Base-by-base conservation (phyloP, 2,888 invertebrate genomes). In the Patella pellucida region DNA sequence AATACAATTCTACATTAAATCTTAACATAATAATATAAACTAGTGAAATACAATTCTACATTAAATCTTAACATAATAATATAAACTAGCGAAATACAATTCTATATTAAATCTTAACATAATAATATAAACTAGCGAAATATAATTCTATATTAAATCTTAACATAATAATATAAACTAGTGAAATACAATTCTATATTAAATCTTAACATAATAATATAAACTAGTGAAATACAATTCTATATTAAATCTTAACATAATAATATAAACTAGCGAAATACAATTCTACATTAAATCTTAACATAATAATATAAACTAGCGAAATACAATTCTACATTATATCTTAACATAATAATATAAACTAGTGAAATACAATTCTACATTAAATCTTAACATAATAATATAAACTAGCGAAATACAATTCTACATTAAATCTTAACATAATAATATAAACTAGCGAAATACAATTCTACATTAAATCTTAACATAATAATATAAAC, bases 291-390 rank as follows among this genome's bases (percentile, higher is more conserved):
- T 41, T 41, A 41, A 41, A 41, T 41, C 41, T 41, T 41, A 41
- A 41, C 41, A 41, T 41, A 41, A 41, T 41, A n/a, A n/a, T n/a
- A n/a, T n/a, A n/a, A n/a, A n/a, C n/a, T n/a, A 86, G 84, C 67
- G 89, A 89, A 71, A 82, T 90, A n/a, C 76, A 81, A 7, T 88
- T 89, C 82, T 89, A 82, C 41, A 9, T 41, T 41, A 41, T 9
- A 41, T 41, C 41, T 41, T 41, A 41, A 41, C 41, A 41, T 41
- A 41, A 41, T 41, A n/a, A n/a, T n/a, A n/a, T n/a, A n/a, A n/a
- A n/a, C n/a, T n/a, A 86, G 84, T 68, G 89, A 89, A 71, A 82
- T 90, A n/a, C 76, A 81, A 7, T 88, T 89, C 82, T 89, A 82
- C 41, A 9, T 41, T 41, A 41, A 41, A 41, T 41, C 41, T 41